A percentile compares a stretch with the other conserved stretches of the same genome.
Conservation (phyloP, 2,113 vertebrate species). For the Merops nubicus region DNA sequence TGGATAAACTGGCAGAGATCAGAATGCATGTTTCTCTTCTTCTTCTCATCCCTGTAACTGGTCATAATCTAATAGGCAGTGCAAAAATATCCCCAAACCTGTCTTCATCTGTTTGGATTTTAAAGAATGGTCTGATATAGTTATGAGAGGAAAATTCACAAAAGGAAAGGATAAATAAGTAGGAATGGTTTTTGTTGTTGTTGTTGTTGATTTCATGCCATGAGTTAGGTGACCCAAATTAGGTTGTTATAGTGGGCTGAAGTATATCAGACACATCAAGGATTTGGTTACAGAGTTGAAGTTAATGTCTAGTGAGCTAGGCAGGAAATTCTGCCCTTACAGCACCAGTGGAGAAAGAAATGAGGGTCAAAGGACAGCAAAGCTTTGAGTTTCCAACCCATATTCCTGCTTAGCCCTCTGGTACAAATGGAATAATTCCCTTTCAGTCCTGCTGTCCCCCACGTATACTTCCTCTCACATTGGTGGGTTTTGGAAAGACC, state of each 20-base stretch:
- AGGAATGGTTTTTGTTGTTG: background rate
- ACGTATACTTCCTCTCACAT: background rate
- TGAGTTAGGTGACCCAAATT: background rate
- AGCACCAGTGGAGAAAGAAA: background rate
- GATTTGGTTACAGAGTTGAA: background rate
- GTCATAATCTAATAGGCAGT: background rate
- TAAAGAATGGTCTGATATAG: background rate
- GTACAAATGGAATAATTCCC: background rate
- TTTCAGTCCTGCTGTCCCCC: background rate
- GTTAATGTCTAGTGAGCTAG: background rate
- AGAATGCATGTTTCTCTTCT: background rate
- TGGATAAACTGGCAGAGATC: background rate
- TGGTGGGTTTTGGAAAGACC: background rate
- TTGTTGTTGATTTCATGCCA: background rate
- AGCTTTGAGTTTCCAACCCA: background rate
- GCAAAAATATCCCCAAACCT: background rate
- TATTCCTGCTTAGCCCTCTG: background rate
- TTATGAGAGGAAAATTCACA: background rate
- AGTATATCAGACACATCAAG: rapidly evolving
- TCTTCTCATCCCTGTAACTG: background rate
- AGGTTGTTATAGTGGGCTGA: background rate
- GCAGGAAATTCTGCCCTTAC: background rate
- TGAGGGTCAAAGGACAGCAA: background rate
- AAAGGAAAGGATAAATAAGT: background rate
- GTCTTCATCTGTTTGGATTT: background rate